Evolutionary conservation across 1,140 invertebrate genomes (phyloP), one percentile per base, ranked within the genome.

Genomic region (Eueides isabella): DNA sequence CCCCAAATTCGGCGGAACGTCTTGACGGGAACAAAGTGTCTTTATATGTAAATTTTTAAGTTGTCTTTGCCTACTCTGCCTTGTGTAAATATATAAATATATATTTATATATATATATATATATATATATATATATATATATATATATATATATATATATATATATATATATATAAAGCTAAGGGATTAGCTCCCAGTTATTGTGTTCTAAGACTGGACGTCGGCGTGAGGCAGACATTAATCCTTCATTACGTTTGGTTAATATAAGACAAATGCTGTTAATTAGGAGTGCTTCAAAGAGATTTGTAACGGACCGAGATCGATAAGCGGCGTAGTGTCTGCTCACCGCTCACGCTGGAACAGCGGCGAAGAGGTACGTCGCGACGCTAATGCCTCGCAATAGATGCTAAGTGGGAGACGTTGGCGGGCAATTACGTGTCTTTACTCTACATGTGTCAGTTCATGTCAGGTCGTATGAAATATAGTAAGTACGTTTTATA

Each of bases 181-280:
- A 16, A 66, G 64, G 41, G 48, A 55, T 66, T 38, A 41, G 31
- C 16, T 31, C 38, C 12, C 29, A 44, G 48, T n/a, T 48, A 48
- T 11, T 3, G 65, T 19, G 48, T 4, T 12, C 2, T 38, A 38
- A 67, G 6, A 28, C 23, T 19, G 30, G 29, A 5, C 26, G 65
- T n/a, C 65, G 38, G 38, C 38, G 26, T 35, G 33, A 19, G 44
- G 65, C 28, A n/a, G 38, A n/a, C 28, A 67, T 66, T 66, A 66
- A 66, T 67, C 65, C 38, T 67, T 48, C 38, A 44, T 44, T 30
- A 67, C 35, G 65, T 67, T 67, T 48, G 65, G 65, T 48, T n/a
- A 44, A 48, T 44, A 67, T 28, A 30, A 28, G 35, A n/a, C 23
- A 67, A 67, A 67, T 7, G 26, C 65, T 67, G 30, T 67, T 67